Percentiles rank a stretch among this genome's conserved stretches.
These are phyloP conservation scores for Brachypteracias leptosomus DNA, from an alignment of 2,113 vertebrate genomes.

Conservation along the genomic window DNA sequence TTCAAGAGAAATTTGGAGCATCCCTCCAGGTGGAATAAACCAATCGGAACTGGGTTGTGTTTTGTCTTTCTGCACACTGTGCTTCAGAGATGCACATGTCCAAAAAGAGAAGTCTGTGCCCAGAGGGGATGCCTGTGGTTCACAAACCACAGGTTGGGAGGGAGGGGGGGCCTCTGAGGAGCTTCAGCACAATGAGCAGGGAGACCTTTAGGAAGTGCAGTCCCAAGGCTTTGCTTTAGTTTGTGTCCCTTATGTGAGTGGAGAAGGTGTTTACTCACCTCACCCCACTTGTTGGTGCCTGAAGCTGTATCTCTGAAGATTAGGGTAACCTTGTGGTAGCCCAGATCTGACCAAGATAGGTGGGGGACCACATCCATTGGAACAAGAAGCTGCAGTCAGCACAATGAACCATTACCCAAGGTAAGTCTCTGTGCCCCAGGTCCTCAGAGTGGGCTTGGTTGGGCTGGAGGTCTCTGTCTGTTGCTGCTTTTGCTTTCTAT, in stretches of 20 bases:
- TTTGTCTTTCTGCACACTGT: not conserved
- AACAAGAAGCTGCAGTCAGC: not conserved
- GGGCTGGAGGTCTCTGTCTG: not conserved
- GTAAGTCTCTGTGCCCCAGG: not conserved
- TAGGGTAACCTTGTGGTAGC: not conserved
- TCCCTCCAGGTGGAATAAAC: not conserved
- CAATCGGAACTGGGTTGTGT: not conserved
- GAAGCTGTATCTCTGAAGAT: not conserved
- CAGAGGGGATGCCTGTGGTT: not conserved
- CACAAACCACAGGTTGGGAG: not conserved
- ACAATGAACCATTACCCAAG: rapidly evolving
- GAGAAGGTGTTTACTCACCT: not conserved
- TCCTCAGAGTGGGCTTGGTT: not conserved
- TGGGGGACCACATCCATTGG: rapidly evolving
- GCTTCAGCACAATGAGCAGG: rapidly evolving
- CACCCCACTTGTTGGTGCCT: not conserved
- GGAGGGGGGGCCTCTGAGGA: not conserved
- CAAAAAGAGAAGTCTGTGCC: not conserved
- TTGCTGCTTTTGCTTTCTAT: not conserved
- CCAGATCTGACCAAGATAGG: not conserved
- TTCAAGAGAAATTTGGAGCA: not conserved
- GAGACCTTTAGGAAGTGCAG: not conserved
- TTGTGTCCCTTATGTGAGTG: not conserved
- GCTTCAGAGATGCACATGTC: not conserved
- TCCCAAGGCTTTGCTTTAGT: not conserved